Evolutionary conservation across 2,888 invertebrate species (phyloP).

Genomic region (Papilio demoleus): DNA sequence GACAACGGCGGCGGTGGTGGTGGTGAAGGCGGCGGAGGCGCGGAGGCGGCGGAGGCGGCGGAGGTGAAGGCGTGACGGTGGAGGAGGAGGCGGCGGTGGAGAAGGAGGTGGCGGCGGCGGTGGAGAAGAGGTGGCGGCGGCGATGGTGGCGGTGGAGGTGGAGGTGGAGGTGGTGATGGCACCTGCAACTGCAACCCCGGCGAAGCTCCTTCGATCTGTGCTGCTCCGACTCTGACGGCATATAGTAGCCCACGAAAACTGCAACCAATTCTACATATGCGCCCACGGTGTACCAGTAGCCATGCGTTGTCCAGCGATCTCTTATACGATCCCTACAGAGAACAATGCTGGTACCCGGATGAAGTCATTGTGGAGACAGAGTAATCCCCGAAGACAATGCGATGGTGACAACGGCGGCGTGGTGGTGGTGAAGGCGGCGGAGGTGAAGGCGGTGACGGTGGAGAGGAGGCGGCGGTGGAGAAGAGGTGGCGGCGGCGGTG

Average conservation of each 20-base stretch:
- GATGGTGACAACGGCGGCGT: constrained; percentile 36
- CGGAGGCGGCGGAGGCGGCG: too few relatives aligned
- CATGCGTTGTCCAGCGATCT: constrained; percentile 49
- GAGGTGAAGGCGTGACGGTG: too few relatives aligned
- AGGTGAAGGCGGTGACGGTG: constrained; percentile 39
- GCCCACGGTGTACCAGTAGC: constrained; percentile 49
- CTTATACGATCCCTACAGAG: constrained; percentile 51
- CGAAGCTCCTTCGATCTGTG: constrained; percentile 54
- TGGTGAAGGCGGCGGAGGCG: too few relatives aligned
- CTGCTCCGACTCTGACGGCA: constrained; percentile 51
- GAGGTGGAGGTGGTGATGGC: too few relatives aligned
- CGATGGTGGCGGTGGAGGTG: too few relatives aligned
- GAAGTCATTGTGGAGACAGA: constrained; percentile 58
- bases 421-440: too few relatives aligned
- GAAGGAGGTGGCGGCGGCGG: too few relatives aligned
- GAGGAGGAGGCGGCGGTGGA: too few relatives aligned
- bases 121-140: too few relatives aligned
- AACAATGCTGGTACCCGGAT: constrained; percentile 57
- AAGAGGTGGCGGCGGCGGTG: too few relatives aligned
- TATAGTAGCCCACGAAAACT: constrained; percentile 53
- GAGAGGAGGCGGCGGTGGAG: too few relatives aligned
- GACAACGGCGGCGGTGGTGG: too few relatives aligned
- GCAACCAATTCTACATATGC: constrained; percentile 58
- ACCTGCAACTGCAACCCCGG: constrained; percentile 47
- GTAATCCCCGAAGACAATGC: neutral